phyloP scores from a whole-genome alignment of 1,140 invertebrate genomes.

The Drosophila azteca region DNA sequence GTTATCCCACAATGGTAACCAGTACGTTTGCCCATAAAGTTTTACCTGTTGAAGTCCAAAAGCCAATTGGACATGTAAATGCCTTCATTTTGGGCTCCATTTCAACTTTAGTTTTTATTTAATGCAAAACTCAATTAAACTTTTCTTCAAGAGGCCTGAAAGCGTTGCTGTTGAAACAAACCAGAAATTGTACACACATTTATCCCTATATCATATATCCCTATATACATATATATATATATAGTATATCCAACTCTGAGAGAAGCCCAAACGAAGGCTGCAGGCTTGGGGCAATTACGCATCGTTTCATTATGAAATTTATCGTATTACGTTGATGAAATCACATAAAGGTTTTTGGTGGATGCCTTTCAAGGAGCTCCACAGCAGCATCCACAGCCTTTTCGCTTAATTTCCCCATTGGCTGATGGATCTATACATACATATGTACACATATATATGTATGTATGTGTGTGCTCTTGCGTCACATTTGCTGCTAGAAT shows the following conservation, averaged over 20 bases:
- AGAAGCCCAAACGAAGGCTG: no score
- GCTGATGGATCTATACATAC: slow-evolving; percentile 47
- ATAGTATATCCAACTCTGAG: not conserved
- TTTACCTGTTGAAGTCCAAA: no score
- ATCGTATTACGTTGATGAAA: slow-evolving; percentile 81
- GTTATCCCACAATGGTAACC: no score
- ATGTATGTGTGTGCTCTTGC: slow-evolving; percentile 9
- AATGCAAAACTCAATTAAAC: slow-evolving; percentile 9
- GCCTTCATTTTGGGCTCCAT: not conserved
- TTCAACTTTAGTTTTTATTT: slow-evolving; percentile 10
- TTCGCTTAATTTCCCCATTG: slow-evolving; percentile 72
- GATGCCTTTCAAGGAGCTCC: slow-evolving; percentile 7
- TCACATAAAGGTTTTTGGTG: slow-evolving; percentile 61
- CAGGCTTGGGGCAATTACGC: slow-evolving; percentile 65
- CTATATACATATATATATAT: not conserved
- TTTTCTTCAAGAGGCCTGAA: slow-evolving; percentile 1
- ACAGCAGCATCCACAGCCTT: not conserved
- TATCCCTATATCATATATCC: no score
- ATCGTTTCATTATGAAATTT: slow-evolving; percentile 78
- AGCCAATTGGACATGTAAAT: no score
- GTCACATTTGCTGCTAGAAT: slow-evolving; percentile 66
- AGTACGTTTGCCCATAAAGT: no score
- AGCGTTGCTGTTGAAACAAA: not conserved
- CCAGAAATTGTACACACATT: no score
- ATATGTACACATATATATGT: slow-evolving; percentile 6